Conservation (phyloP, 2,113 vertebrate species). For the Daphoenositta chrysoptera region DNA sequence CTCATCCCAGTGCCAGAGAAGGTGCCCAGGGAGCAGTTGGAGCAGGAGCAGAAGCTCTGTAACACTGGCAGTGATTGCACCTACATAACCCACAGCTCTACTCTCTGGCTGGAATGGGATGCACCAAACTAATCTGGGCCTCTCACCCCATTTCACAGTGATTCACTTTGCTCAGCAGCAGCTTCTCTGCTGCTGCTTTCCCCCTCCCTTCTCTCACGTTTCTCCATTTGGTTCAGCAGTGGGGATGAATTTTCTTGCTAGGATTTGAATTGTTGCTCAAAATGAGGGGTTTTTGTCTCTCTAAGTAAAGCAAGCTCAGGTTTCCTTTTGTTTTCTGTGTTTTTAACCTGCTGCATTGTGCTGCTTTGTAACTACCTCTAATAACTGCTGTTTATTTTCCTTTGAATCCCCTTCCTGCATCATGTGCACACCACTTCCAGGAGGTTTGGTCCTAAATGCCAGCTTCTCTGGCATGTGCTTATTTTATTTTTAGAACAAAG, state of each 20-base stretch:
- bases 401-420: background rate
- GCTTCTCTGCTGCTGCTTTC: background rate
- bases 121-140: background rate
- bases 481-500: conserved; percentile 8
- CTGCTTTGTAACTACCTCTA: background rate
- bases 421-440: background rate
- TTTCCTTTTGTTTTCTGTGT: background rate
- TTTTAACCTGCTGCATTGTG: conserved; percentile 37
- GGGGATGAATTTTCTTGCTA: background rate
- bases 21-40: background rate
- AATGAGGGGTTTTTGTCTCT: conserved; percentile 6
- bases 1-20: background rate
- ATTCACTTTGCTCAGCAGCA: background rate
- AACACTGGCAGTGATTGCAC: background rate
- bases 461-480: background rate
- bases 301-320: background rate
- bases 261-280: background rate
- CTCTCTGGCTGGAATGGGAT: background rate
- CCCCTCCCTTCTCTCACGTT: background rate
- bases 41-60: background rate
- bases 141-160: background rate
- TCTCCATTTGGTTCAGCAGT: background rate
- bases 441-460: background rate
- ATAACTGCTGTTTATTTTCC: background rate
- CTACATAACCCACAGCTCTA: background rate